These are phyloP conservation scores for Dioctria linearis DNA, from an alignment of 2,888 invertebrate species.

Conservation along the genomic window DNA sequence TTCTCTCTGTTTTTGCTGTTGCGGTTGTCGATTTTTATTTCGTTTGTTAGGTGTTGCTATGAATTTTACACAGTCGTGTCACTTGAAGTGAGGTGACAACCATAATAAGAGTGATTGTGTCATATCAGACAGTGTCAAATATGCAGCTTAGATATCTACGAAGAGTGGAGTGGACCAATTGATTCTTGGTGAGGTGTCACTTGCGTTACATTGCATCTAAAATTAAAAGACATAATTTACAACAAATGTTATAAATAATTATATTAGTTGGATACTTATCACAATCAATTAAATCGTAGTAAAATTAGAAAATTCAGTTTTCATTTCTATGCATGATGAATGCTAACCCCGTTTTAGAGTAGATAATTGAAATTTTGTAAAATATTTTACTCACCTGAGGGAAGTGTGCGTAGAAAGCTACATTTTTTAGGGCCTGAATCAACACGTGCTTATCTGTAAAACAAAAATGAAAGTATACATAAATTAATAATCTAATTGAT, in stretches of 20 bases:
- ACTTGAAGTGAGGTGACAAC: too few species aligned
- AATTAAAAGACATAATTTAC: too few species aligned
- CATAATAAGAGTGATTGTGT: too few species aligned
- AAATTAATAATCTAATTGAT: constrained; percentile 8
- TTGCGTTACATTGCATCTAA: too few species aligned
- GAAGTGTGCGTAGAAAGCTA: constrained; percentile 70
- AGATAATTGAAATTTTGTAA: neutral
- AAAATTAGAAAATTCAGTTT: neutral
- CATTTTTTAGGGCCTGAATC: constrained; percentile 71
- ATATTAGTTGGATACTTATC: neutral
- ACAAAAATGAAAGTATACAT: constrained; percentile 48
- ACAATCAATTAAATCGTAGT: neutral
- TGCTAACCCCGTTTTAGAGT: neutral
- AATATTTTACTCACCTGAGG: constrained; percentile 62
- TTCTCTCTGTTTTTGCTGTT: too few species aligned
- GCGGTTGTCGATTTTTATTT: too few species aligned
- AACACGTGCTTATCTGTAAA: constrained; percentile 72
- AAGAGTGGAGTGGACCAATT: too few species aligned
- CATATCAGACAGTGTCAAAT: too few species aligned
- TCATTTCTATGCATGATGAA: neutral
- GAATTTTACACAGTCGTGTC: too few species aligned
- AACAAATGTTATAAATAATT: neutral
- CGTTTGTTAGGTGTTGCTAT: too few species aligned
- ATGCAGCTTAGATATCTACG: too few species aligned
- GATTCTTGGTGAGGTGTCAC: too few species aligned